Conservation (phyloP, 2,113 vertebrate species). For the Rhodinocichla rosea region DNA sequence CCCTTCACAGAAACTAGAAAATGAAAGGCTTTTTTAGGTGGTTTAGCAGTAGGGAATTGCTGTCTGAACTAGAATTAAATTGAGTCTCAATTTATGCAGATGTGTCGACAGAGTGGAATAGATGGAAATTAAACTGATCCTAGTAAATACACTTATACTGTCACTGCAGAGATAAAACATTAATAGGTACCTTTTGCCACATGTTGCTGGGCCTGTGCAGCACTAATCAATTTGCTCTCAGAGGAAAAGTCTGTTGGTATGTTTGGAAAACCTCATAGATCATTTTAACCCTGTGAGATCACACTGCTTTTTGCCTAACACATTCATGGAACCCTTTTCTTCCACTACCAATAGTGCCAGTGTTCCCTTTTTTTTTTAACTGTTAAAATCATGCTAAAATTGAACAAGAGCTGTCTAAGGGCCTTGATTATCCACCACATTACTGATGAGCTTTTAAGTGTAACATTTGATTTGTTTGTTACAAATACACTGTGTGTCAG, state of each 20-base stretch:
- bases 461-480: neutral
- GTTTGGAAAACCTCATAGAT: neutral
- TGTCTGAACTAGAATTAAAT: neutral
- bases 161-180: neutral
- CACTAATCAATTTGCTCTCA: neutral
- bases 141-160: neutral
- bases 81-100: neutral
- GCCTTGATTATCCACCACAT: neutral
- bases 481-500: neutral
- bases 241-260: neutral
- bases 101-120: neutral
- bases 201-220: neutral
- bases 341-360: neutral
- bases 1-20: neutral
- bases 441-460: neutral
- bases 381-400: neutral
- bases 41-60: neutral
- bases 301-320: neutral
- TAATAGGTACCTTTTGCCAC: neutral
- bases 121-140: neutral
- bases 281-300: neutral
- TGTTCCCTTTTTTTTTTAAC: neutral
- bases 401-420: neutral
- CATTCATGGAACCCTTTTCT: neutral
- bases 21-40: neutral